These are phyloP conservation scores for Paracyclopina nana DNA, from an alignment of 1,140 invertebrate genomes.

Conservation along the genomic window DNA sequence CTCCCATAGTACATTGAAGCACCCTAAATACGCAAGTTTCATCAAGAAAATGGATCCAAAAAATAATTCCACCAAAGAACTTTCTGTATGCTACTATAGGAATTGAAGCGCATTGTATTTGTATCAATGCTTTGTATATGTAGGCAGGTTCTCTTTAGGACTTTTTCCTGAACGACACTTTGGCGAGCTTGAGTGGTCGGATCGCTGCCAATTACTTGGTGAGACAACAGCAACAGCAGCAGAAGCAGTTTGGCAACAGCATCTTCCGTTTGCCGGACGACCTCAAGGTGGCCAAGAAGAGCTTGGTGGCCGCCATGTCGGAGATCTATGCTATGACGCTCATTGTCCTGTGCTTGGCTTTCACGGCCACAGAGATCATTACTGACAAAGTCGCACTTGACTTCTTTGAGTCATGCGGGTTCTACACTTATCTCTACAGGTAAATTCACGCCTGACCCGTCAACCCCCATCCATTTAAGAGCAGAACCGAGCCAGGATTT, in stretches of 20 bases:
- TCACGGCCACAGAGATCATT: slow-evolving; percentile 6
- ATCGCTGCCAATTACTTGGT: background rate
- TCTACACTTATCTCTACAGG: slow-evolving; percentile 13
- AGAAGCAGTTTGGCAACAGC: background rate
- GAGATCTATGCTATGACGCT: slow-evolving; percentile 9
- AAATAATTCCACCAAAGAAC: too few relatives aligned
- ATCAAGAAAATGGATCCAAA: too few relatives aligned
- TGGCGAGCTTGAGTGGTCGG: background rate
- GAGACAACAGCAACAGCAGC: background rate
- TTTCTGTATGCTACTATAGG: too few relatives aligned
- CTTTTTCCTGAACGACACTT: background rate
- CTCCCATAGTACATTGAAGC: too few relatives aligned
- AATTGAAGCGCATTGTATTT: too few relatives aligned
- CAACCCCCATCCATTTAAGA: too few relatives aligned
- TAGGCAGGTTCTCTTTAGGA: too few relatives aligned
- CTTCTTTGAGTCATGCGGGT: slow-evolving; percentile 6
- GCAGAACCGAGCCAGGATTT: too few relatives aligned
- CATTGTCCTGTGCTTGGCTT: slow-evolving; percentile 1
- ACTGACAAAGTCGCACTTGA: slow-evolving; percentile 6
- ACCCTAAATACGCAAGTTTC: too few relatives aligned
- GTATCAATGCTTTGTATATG: too few relatives aligned
- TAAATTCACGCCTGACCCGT: too few relatives aligned
- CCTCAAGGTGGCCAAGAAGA: slow-evolving; percentile 2
- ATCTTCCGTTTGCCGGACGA: background rate
- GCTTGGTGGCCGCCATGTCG: slow-evolving; percentile 1